Conservation (phyloP, 2,113 vertebrate species). For the Ascaphus truei region DNA sequence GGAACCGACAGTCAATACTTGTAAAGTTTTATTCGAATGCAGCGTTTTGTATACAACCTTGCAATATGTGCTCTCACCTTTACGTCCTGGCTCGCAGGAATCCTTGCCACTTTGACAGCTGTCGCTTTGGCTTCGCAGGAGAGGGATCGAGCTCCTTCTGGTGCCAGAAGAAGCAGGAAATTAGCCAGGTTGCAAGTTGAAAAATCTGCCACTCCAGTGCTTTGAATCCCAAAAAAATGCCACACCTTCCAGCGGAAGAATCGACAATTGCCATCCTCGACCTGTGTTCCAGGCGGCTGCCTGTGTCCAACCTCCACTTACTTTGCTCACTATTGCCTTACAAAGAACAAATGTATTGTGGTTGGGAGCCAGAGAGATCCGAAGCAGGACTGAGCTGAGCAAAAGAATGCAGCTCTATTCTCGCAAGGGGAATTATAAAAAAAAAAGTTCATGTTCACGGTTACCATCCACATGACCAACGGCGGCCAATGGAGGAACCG, state of each 20-base stretch:
- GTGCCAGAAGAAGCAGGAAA: conserved; percentile 77
- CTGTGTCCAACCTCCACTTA: conserved; percentile 51
- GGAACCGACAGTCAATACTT: neutral
- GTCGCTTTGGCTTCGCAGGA: conserved; percentile 63
- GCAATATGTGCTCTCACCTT: conserved; percentile 63
- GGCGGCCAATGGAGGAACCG: conserved; percentile 83
- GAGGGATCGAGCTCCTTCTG: conserved; percentile 66
- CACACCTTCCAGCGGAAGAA: conserved; percentile 63
- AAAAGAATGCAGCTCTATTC: conserved; percentile 92
- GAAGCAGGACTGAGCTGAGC: conserved; percentile 79
- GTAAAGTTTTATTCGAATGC: neutral
- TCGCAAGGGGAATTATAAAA: conserved; percentile 96
- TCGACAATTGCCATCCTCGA: conserved; percentile 54
- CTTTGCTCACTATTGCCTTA: conserved; percentile 57
- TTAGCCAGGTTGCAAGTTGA: conserved; percentile 73
- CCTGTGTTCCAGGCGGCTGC: conserved; percentile 50
- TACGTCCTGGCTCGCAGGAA: conserved; percentile 64
- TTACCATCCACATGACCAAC: conserved; percentile 86
- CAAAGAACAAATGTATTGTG: conserved; percentile 58
- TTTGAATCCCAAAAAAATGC: conserved; percentile 57
- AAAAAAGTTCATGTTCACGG: conserved; percentile 98
- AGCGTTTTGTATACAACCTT: neutral
- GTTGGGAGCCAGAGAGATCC: conserved; percentile 61
- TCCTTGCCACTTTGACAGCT: conserved; percentile 75
- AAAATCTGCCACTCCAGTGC: conserved; percentile 60